Percentiles rank a stretch among this genome's conserved stretches.
These are phyloP conservation scores for Himalopsyche tibetana DNA, from an alignment of 2,888 invertebrate species.

Conservation along the genomic window DNA sequence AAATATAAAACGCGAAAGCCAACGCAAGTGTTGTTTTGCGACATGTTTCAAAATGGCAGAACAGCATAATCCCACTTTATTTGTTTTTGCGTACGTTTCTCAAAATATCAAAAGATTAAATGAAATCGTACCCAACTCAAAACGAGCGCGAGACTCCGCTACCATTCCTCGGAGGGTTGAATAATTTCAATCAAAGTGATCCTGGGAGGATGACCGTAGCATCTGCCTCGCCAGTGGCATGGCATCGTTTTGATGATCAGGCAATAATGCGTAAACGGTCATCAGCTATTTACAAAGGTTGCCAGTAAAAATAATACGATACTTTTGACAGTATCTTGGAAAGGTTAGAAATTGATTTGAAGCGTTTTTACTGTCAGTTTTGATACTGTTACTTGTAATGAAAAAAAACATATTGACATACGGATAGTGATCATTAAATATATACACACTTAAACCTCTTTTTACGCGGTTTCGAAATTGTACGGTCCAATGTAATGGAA, in stretches of 20 bases:
- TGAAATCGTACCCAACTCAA: conserved; percentile 59
- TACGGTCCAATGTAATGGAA: not conserved
- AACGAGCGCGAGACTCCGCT: conserved; percentile 24
- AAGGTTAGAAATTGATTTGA: too few species aligned
- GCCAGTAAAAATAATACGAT: too few species aligned
- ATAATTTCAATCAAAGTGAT: conserved; percentile 61
- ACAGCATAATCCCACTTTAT: conserved; percentile 47
- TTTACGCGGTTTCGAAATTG: too few species aligned
- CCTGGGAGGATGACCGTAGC: conserved; percentile 52
- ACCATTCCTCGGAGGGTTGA: conserved; percentile 45
- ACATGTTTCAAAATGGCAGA: conserved; percentile 27
- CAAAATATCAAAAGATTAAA: conserved; percentile 64
- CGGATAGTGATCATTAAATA: too few species aligned
- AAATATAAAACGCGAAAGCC: conserved; percentile 15
- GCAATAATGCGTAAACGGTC: too few species aligned
- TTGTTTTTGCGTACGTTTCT: conserved; percentile 61
- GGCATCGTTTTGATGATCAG: not conserved
- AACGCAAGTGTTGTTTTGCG: conserved; percentile 27
- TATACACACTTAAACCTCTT: too few species aligned
- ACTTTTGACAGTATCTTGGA: too few species aligned
- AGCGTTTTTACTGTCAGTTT: too few species aligned
- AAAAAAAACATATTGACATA: too few species aligned
- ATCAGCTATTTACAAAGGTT: too few species aligned
- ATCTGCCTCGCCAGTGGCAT: conserved; percentile 28
- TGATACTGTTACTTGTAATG: too few species aligned